A percentile compares a stretch with the other conserved stretches of the same genome.
Evolutionary conservation across 2,113 vertebrate species (phyloP).

Genomic region (Lagopus leucura): DNA sequence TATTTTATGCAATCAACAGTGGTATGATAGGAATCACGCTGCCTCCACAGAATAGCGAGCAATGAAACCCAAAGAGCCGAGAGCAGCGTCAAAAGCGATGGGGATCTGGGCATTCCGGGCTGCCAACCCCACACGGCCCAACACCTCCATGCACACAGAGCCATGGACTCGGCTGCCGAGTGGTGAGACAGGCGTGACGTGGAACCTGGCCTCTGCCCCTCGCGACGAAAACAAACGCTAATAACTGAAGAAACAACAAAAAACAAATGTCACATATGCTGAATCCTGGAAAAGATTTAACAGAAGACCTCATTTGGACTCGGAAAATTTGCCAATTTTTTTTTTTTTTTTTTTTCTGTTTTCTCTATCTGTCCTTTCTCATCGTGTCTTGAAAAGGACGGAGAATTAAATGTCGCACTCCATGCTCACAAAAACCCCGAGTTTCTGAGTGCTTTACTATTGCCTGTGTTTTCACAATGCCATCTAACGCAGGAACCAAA

Average conservation of each 20-base stretch:
- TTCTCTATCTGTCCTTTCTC: not conserved
- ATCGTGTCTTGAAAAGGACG: not conserved
- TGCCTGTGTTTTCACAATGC: not conserved
- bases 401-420: not conserved
- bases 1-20: constrained; percentile 70
- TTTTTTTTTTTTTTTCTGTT: not conserved
- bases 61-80: constrained; percentile 9
- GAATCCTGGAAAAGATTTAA: not conserved
- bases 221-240: not conserved
- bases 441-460: not conserved
- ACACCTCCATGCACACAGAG: not conserved
- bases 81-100: not conserved
- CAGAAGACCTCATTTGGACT: not conserved
- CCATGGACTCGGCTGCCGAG: accelerated
- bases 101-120: not conserved
- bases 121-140: not conserved
- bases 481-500: not conserved
- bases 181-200: accelerated
- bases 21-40: constrained; percentile 67
- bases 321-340: not conserved
- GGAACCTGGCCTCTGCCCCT: not conserved
- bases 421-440: not conserved
- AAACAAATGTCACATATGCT: not conserved
- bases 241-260: not conserved
- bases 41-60: constrained; percentile 3